Percentiles rank a stretch among this genome's conserved stretches.
phyloP scores from a whole-genome alignment of 2,797 vertebrate species.

The Sphenopsis melanotis region DNA sequence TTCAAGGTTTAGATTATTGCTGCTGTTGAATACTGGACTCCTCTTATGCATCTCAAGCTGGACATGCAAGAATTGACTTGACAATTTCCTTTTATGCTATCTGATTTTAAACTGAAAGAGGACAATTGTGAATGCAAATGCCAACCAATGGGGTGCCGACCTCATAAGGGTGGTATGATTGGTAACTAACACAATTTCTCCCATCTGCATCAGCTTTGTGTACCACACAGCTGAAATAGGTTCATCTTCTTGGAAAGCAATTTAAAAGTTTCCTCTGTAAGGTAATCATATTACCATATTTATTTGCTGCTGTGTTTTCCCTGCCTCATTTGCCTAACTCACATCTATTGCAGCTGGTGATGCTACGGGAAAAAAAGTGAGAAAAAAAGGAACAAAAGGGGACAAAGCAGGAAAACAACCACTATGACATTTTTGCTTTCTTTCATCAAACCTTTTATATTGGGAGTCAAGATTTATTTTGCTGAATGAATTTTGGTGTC shows the following conservation, averaged over 20 bases:
- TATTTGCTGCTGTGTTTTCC: constrained; percentile 33
- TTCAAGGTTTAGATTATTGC: background rate
- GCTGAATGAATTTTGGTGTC: background rate
- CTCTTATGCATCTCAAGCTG: background rate
- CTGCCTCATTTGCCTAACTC: constrained; percentile 35
- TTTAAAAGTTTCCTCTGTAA: constrained; percentile 39
- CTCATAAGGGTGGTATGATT: background rate
- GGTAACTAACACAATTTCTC: background rate
- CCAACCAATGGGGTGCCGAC: background rate
- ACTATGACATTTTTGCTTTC: background rate
- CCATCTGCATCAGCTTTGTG: background rate
- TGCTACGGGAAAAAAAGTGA: background rate
- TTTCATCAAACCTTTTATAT: background rate
- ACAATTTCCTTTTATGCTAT: background rate
- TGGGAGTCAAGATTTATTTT: constrained; percentile 9
- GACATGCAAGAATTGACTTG: background rate
- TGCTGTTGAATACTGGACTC: background rate
- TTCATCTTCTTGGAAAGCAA: constrained; percentile 14
- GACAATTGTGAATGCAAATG: constrained; percentile 7
- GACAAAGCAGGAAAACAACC: background rate
- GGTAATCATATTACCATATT: constrained; percentile 41
- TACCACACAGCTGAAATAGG: background rate
- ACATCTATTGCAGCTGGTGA: background rate
- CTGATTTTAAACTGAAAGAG: background rate
- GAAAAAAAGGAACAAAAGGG: background rate